A percentile compares a stretch with the other conserved stretches of the same genome.
Evolutionary conservation across 2,888 invertebrate species (phyloP).

Genomic region (Gonocerus acuteangulatus): DNA sequence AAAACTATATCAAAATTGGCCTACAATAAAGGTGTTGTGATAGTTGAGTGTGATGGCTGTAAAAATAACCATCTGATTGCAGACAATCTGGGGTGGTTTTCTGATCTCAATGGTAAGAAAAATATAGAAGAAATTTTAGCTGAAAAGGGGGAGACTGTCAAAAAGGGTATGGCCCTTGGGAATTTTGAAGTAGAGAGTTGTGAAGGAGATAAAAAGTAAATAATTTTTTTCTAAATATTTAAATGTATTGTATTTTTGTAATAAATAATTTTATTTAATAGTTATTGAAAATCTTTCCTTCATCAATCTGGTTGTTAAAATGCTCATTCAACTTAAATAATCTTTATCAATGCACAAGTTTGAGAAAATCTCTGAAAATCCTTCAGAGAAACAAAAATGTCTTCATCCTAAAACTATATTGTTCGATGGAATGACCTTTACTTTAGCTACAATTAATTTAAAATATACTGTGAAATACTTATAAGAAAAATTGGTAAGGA

Average conservation of each 20-base stretch:
- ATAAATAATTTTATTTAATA: too few relatives aligned
- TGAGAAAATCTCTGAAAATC: too few relatives aligned
- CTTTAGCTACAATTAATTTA: too few relatives aligned
- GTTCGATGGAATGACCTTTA: too few relatives aligned
- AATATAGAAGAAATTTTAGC: slow-evolving; percentile 88
- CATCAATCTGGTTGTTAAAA: too few relatives aligned
- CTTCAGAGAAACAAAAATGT: too few relatives aligned
- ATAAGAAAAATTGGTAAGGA: too few relatives aligned
- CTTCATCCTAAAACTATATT: too few relatives aligned
- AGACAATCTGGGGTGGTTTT: slow-evolving; percentile 93
- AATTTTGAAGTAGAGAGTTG: neutral
- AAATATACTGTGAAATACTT: too few relatives aligned
- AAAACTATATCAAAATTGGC: slow-evolving; percentile 78
- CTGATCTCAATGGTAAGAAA: slow-evolving; percentile 60
- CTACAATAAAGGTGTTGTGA: slow-evolving; percentile 83
- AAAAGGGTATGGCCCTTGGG: slow-evolving; percentile 24
- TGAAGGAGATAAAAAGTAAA: neutral
- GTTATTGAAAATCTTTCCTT: too few relatives aligned
- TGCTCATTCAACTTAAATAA: too few relatives aligned
- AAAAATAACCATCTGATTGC: slow-evolving; percentile 88
- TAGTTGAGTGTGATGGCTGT: slow-evolving; percentile 82
- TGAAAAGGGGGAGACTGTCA: slow-evolving; percentile 76
- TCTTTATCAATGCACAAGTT: too few relatives aligned
- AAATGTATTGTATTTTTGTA: neutral
- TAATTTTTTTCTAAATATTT: neutral